A percentile compares a stretch with the other conserved stretches of the same genome.
phyloP scores from a whole-genome alignment of 2,797 vertebrate species.

The Taenioides sp. region DNA sequence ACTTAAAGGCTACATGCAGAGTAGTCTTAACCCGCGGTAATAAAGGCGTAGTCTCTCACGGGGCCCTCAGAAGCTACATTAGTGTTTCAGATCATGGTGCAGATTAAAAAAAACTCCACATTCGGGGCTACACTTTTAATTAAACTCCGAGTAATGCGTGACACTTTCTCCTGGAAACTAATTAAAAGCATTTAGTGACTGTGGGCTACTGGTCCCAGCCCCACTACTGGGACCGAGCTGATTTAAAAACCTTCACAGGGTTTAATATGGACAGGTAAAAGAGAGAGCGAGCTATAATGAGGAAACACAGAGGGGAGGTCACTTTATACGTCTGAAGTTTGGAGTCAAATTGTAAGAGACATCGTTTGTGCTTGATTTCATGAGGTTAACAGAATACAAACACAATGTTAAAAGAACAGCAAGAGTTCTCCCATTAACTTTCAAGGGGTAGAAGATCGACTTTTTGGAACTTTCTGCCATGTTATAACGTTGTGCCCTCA shows the following conservation, averaged over 20 bases:
- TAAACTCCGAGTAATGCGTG: constrained; percentile 53
- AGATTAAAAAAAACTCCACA: constrained; percentile 30
- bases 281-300: background rate
- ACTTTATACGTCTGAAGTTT: background rate
- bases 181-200: constrained; percentile 57
- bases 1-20: background rate
- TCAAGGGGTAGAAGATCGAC: too few relatives aligned
- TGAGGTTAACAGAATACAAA: too few relatives aligned
- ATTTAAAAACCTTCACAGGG: constrained; percentile 12
- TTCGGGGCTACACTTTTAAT: constrained; percentile 54
- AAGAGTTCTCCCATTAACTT: too few relatives aligned
- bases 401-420: too few relatives aligned
- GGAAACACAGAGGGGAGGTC: background rate
- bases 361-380: too few relatives aligned
- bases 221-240: constrained; percentile 17
- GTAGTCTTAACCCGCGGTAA: constrained; percentile 1
- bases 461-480: too few relatives aligned
- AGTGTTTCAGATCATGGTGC: constrained; percentile 36
- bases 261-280: constrained; percentile 17
- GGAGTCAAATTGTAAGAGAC: too few relatives aligned
- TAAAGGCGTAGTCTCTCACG: constrained; percentile 21
- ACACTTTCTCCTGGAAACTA: constrained; percentile 55
- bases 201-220: constrained; percentile 30
- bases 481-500: too few relatives aligned
- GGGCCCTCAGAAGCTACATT: constrained; percentile 12